phyloP scores from a whole-genome alignment of 2,113 vertebrate genomes.

The Podarcis cretensis region DNA sequence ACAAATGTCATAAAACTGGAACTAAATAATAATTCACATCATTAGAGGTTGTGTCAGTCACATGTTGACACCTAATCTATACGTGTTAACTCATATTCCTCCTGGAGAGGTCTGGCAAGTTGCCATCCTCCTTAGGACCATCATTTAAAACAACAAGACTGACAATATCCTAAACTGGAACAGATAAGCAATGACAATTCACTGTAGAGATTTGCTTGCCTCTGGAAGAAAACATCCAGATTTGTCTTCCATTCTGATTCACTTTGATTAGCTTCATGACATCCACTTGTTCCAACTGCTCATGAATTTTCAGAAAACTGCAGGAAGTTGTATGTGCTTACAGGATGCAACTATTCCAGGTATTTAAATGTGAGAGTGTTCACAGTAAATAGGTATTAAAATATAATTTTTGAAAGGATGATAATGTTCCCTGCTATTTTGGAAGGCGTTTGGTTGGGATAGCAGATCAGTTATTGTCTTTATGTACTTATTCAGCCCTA shows the following conservation, averaged over 20 bases:
- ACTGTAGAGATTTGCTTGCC: not conserved
- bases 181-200: not conserved
- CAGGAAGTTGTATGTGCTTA: not conserved
- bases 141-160: not conserved
- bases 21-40: not conserved
- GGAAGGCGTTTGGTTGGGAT: not conserved
- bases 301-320: not conserved
- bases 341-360: not conserved
- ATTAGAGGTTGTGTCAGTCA: not conserved
- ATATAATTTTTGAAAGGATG: not conserved
- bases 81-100: not conserved
- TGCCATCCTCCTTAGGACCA: not conserved
- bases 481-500: not conserved
- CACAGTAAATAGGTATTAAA: not conserved
- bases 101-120: not conserved
- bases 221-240: not conserved
- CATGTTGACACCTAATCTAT: conserved; percentile 19
- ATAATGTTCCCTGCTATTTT: not conserved
- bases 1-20: not conserved
- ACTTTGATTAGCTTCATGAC: not conserved
- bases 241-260: not conserved
- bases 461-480: not conserved
- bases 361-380: not conserved
- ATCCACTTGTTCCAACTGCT: not conserved
- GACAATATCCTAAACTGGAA: not conserved